Percentiles rank a stretch among this genome's conserved stretches.
Evolutionary conservation across 1,140 invertebrate genomes (phyloP).

Genomic region (Panonychus citri): DNA sequence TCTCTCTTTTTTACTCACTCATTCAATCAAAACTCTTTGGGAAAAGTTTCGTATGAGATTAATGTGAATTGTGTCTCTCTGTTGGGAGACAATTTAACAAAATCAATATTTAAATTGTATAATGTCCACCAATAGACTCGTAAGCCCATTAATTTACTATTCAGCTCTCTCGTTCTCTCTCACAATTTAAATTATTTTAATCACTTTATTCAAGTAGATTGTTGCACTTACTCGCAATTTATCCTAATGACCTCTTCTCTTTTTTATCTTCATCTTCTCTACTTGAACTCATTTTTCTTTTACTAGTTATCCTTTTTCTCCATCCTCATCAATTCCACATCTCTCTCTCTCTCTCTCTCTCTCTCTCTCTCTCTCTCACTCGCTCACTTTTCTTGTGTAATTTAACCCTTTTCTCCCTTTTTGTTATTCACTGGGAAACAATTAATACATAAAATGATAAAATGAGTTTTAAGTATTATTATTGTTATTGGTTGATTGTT

Average conservation of each 20-base stretch:
- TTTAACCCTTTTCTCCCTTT: too few species aligned
- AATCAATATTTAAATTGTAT: too few species aligned
- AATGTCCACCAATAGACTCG: not conserved
- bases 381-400: too few species aligned
- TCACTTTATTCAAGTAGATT: not conserved
- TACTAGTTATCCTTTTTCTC: not conserved
- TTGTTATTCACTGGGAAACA: too few species aligned
- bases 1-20: not conserved
- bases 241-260: not conserved
- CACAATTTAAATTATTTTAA: not conserved
- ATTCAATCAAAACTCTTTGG: not conserved
- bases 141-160: not conserved
- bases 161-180: not conserved
- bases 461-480: too few species aligned
- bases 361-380: too few species aligned
- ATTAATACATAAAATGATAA: too few species aligned
- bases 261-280: not conserved
- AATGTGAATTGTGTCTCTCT: too few species aligned
- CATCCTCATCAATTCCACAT: not conserved
- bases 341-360: too few species aligned
- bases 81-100: too few species aligned
- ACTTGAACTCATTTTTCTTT: not conserved
- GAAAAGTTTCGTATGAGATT: too few species aligned
- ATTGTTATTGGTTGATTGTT: too few species aligned
- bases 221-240: not conserved